Evolutionary conservation across 1,140 invertebrate genomes (phyloP).

Genomic region (Pogonus chalceus): DNA sequence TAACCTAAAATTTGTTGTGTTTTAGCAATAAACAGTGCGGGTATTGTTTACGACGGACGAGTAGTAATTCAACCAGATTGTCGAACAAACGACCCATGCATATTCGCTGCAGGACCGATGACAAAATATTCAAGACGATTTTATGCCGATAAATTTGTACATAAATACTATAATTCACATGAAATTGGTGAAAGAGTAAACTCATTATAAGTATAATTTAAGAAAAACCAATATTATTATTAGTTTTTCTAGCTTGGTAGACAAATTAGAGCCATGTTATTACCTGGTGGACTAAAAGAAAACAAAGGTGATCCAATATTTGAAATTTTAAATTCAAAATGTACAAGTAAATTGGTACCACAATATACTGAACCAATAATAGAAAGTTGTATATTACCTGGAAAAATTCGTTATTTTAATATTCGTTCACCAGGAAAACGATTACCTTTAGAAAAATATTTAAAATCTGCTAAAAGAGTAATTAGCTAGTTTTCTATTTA

Average conservation of each 20-base stretch:
- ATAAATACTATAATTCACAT: conserved; percentile 42
- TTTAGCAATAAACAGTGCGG: conserved; percentile 53
- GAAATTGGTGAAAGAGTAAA: conserved; percentile 37
- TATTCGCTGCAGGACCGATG: conserved; percentile 57
- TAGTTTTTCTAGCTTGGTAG: conserved; percentile 23
- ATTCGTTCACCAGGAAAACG: conserved; percentile 37
- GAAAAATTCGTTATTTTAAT: conserved; percentile 38
- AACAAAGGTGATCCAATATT: not conserved
- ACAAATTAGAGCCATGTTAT: conserved; percentile 22
- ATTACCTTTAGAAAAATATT: conserved; percentile 28
- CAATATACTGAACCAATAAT: conserved; percentile 31
- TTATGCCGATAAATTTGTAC: conserved; percentile 36
- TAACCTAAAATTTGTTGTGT: conserved; percentile 13
- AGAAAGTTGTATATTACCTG: conserved; percentile 35
- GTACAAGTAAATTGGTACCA: conserved; percentile 16
- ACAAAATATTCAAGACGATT: conserved; percentile 49
- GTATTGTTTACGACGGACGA: conserved; percentile 57
- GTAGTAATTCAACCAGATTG: conserved; percentile 57
- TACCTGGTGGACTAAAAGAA: conserved; percentile 15
- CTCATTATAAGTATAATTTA: conserved; percentile 29
- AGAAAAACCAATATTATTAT: conserved; percentile 17
- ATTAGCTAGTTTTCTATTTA: conserved; percentile 17
- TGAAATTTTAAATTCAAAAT: not conserved
- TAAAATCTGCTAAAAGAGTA: conserved; percentile 25
- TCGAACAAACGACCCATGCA: conserved; percentile 56